Evolutionary conservation across 2,888 invertebrate genomes (phyloP).

Genomic region (Caenorhabditis afra): DNA sequence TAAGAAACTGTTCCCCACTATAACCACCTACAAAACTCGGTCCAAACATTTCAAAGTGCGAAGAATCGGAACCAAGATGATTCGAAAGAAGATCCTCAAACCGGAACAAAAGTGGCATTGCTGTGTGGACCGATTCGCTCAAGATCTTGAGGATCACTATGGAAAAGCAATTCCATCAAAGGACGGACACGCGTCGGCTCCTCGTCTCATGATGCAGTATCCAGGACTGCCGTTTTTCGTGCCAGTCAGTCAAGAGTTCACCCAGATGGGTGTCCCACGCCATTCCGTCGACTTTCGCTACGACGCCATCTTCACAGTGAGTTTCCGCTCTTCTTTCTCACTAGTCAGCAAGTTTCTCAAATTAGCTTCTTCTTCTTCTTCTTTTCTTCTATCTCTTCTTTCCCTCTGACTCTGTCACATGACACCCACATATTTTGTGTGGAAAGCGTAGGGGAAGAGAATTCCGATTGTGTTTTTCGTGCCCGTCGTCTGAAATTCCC

Average conservation of each 20-base stretch:
- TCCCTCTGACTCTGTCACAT: not conserved
- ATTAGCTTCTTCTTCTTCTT: not conserved
- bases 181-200: conserved; percentile 2
- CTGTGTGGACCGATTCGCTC: not conserved
- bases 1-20: not conserved
- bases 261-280: conserved; percentile 17
- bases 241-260: conserved; percentile 19
- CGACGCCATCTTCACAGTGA: conserved; percentile 19
- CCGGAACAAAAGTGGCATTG: not conserved
- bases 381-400: not conserved
- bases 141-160: conserved; percentile 6
- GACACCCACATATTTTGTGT: too few relatives aligned
- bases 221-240: conserved; percentile 28
- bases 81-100: not conserved
- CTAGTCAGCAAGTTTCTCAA: not conserved
- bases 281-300: conserved; percentile 17
- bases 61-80: not conserved
- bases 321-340: conserved; percentile 20
- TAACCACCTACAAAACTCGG: not conserved
- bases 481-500: too few relatives aligned
- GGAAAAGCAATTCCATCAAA: not conserved
- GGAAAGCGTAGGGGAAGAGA: too few relatives aligned
- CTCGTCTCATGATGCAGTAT: conserved; percentile 25
- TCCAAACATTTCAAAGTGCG: not conserved
- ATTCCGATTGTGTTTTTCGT: too few relatives aligned